Percentiles rank a stretch among this genome's conserved stretches.
Conservation (phyloP, 2,797 vertebrate species). For the Gobio occitaniae region DNA sequence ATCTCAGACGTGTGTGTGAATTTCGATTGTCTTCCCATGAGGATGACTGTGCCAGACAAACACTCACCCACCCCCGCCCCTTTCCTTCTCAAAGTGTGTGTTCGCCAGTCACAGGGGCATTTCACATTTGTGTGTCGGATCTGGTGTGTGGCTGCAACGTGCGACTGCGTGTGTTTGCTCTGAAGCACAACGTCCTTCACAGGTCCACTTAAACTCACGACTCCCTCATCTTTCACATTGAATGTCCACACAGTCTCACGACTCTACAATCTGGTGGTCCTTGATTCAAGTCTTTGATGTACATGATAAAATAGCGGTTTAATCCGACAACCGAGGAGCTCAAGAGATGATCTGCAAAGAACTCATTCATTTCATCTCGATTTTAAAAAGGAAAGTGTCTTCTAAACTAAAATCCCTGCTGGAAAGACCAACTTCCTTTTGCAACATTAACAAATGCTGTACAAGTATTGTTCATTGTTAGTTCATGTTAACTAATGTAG, state of each 20-base stretch:
- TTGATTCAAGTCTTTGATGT: slow-evolving; percentile 6
- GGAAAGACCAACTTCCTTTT: not conserved
- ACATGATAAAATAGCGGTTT: slow-evolving; percentile 13
- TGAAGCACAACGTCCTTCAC: slow-evolving; percentile 44
- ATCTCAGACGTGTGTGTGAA: slow-evolving; percentile 22
- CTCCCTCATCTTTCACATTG: slow-evolving; percentile 34
- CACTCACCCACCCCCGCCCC: not conserved
- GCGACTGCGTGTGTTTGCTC: slow-evolving; percentile 54
- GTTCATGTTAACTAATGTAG: too few relatives aligned
- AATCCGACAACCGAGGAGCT: not conserved
- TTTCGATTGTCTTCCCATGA: slow-evolving; percentile 28
- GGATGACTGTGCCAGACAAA: slow-evolving; percentile 38
- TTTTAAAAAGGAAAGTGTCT: not conserved
- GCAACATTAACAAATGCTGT: too few relatives aligned
- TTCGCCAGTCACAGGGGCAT: slow-evolving; percentile 31
- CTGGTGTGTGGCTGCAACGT: slow-evolving; percentile 61
- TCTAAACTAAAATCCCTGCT: not conserved
- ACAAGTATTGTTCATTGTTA: too few relatives aligned
- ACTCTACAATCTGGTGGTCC: not conserved
- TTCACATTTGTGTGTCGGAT: slow-evolving; percentile 55
- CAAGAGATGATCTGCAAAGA: not conserved
- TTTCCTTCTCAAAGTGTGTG: slow-evolving; percentile 50
- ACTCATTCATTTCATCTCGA: not conserved
- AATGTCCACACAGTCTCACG: not conserved
- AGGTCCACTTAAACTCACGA: slow-evolving; percentile 44